Base-by-base conservation (phyloP, 2,888 invertebrate genomes). In the Hofmannophila pseudospretella region DNA sequence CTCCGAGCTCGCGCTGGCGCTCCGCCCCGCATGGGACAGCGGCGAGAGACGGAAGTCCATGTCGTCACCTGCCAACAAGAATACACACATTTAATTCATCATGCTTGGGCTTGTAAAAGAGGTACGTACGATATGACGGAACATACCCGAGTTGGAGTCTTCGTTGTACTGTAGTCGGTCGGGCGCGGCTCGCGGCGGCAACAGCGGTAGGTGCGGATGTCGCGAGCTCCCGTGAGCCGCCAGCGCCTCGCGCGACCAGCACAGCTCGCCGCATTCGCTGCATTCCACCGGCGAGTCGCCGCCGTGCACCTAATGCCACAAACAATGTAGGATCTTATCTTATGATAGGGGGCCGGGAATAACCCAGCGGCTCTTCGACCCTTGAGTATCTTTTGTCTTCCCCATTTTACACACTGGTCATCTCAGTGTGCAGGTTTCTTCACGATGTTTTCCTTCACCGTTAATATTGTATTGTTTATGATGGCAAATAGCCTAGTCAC, bases 211-310 rank as follows among this genome's bases (percentile, higher is more conserved):
- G 61, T 85, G 70, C 54, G 87, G 82, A 54, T 88, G 85, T 0
- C 74, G 63, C 41, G 58, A 45, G 22, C 68, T 62, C 34, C 67
- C 44, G 67, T 87, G 88, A 33, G 71, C 10, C 16, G 70, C 67
- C 30, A 87, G 68, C 51, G 81, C 77, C 51, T 86, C 86, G 33
- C 86, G 80, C 54, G 86, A 87, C 94, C 94, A 94, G 67, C 94
- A 95, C 90, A 94, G 90, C 69, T 95, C 95, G 41, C 92, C 93
- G 63, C 95, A 95, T 44, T 90, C 90, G 26, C 90, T 89, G 65
- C 95, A 95, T 59, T 95, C 94, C 51, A 92, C 89, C 0, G 94
- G 93, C 9, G 93, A 93, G 57, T 95, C 94, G 9, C 92, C 93
- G 8, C 93, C 93, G 72, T 95, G 95, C 22, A 94, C 88, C 76